Conservation (phyloP, 2,113 vertebrate genomes). For the Alexandromys fortis region DNA sequence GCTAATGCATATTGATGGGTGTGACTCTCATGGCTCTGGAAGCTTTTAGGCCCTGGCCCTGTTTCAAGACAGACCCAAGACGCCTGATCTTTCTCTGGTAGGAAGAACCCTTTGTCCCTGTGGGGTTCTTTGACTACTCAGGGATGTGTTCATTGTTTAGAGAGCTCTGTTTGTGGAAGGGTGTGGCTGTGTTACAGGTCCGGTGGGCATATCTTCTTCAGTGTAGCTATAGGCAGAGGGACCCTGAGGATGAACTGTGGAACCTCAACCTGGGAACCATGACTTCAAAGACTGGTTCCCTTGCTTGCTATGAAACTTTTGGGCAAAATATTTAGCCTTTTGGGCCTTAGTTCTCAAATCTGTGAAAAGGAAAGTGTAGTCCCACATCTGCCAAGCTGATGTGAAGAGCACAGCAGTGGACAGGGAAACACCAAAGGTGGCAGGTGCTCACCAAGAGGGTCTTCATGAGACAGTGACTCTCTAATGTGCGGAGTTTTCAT, state of each 20-base stretch:
- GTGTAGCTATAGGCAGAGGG: neutral
- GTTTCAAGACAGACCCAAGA: conserved; percentile 82
- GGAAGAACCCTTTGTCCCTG: conserved; percentile 65
- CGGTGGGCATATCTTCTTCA: too few species aligned
- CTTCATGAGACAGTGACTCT: neutral
- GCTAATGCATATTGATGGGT: conserved; percentile 81
- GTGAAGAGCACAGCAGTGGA: neutral
- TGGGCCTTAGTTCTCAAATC: neutral
- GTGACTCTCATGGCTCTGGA: conserved; percentile 79
- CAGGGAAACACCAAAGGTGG: accelerated
- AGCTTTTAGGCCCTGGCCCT: conserved; percentile 85
- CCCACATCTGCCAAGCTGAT: neutral
- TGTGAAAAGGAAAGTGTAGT: neutral
- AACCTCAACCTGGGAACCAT: neutral
- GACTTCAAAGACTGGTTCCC: neutral
- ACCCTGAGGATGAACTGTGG: neutral
- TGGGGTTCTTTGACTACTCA: conserved; percentile 43
- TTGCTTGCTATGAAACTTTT: neutral
- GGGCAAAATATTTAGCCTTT: neutral
- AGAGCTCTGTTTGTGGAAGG: neutral
- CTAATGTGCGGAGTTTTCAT: neutral
- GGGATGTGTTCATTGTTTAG: conserved; percentile 44
- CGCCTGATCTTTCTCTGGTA: conserved; percentile 59
- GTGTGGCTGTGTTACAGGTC: neutral
- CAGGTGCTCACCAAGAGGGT: neutral